Evolutionary conservation across 2,113 vertebrate species (phyloP).

Genomic region (Odocoileus hemionus): DNA sequence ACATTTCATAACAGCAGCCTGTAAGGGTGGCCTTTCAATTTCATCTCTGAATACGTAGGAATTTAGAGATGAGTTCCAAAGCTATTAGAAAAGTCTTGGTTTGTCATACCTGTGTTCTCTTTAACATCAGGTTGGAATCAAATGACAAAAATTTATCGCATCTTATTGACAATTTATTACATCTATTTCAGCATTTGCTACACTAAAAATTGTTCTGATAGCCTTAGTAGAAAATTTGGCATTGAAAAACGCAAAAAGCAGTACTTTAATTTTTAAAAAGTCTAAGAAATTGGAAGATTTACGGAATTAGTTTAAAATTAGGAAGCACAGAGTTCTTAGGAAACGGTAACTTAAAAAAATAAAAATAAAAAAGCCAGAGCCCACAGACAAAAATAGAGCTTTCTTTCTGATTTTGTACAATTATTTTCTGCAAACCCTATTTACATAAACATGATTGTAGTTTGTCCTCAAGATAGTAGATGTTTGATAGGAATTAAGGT

Average conservation of each 20-base stretch:
- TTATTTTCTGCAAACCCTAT: constrained; percentile 16
- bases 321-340: constrained; percentile 20
- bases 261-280: not conserved
- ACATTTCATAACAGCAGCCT: constrained; percentile 15
- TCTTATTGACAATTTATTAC: not conserved
- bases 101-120: not conserved
- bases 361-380: constrained; percentile 26
- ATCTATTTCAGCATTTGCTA: not conserved
- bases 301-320: constrained; percentile 16
- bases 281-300: not conserved
- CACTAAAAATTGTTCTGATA: constrained; percentile 29
- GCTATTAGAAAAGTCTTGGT: not conserved
- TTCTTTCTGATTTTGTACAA: constrained; percentile 50
- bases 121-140: not conserved
- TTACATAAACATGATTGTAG: constrained; percentile 46
- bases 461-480: constrained; percentile 47
- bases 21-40: not conserved
- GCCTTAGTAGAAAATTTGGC: not conserved
- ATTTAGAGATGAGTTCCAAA: constrained; percentile 24
- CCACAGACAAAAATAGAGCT: constrained; percentile 36
- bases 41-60: constrained; percentile 1
- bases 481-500: constrained; percentile 23
- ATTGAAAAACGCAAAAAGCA: not conserved
- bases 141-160: not conserved
- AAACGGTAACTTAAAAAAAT: constrained; percentile 11